Evolutionary conservation across 2,113 vertebrate species (phyloP), one percentile per base, ranked within the genome.

Genomic region (Platichthys flesus): DNA sequence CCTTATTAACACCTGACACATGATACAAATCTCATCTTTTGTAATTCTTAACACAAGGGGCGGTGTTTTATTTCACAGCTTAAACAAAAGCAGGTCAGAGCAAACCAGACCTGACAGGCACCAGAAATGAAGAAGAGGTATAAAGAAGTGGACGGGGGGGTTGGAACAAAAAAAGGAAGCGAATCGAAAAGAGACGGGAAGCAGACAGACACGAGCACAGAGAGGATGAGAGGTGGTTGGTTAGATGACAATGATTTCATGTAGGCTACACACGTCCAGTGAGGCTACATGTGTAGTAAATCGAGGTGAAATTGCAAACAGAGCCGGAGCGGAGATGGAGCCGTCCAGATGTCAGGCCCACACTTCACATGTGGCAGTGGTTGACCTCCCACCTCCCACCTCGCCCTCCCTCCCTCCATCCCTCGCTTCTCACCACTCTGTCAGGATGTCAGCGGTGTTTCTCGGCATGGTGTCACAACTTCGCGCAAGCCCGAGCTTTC

Each of bases 321-420:
- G 77, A 69, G 76, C 28, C 35, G 35, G 59, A 66, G 72, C 0
- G 18, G 18, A 59, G 57, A 35, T 3, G 55, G 66, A 63, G 69
- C 20, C 12, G 56, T 79, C 78, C 82, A 85, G 88, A 88, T 87
- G 86, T 88, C 81, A 18, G 65, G 10, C 26, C 74, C 74, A 88
- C 89, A 77, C 84, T 87, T 84, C 80, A 84, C 90, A 91, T 90
- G 92, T 92, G 92, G 90, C 89, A 89, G 85, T 59, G 82, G 86
- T 92, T 92, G 90, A 92, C 89, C 90, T 88, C 86, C 66, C 85
- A 91, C 87, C 90, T 54, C 77, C 55, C 47, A 51, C 35, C n/a
- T 45, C 67, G 37, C 72, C 9, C 54, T 49, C 65, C 18, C 13
- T 74, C 81, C 3, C 9, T 70, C 82, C 74, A 66, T 71, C 83